Conservation (phyloP, 2,797 vertebrate genomes). For the Bradypus variegatus region DNA sequence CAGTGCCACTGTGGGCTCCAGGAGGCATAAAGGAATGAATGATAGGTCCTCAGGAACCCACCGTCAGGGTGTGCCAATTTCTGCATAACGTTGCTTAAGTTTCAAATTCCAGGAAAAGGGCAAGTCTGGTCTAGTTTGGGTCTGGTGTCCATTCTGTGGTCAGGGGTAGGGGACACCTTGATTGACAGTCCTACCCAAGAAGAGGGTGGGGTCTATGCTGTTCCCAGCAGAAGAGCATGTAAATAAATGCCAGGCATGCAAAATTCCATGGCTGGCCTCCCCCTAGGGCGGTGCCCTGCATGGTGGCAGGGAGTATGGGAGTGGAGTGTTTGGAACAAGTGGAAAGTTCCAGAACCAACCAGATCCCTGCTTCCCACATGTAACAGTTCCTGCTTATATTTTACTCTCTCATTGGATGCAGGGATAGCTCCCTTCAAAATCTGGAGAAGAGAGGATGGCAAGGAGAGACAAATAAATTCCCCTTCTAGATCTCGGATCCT, state of each 20-base stretch:
- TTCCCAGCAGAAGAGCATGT: neutral
- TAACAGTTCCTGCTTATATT: neutral
- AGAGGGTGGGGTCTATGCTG: neutral
- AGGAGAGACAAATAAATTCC: neutral
- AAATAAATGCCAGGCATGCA: neutral
- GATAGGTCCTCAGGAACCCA: neutral
- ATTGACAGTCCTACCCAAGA: neutral
- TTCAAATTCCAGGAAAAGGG: neutral
- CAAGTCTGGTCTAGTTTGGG: neutral
- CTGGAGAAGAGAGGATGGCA: neutral
- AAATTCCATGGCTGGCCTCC: neutral
- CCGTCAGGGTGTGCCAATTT: neutral
- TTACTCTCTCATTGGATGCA: neutral
- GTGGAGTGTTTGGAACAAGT: neutral
- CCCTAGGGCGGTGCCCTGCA: neutral
- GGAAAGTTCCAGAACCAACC: neutral
- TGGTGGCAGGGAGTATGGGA: neutral
- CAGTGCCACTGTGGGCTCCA: too few species aligned
- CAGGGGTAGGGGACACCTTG: neutral
- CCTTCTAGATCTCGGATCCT: neutral
- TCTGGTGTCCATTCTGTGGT: neutral
- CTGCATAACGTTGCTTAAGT: neutral
- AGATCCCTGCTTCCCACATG: neutral
- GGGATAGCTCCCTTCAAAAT: neutral
- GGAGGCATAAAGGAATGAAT: too few species aligned